phyloP scores from a whole-genome alignment of 2,888 invertebrate genomes.

The Pollenia amentaria region DNA sequence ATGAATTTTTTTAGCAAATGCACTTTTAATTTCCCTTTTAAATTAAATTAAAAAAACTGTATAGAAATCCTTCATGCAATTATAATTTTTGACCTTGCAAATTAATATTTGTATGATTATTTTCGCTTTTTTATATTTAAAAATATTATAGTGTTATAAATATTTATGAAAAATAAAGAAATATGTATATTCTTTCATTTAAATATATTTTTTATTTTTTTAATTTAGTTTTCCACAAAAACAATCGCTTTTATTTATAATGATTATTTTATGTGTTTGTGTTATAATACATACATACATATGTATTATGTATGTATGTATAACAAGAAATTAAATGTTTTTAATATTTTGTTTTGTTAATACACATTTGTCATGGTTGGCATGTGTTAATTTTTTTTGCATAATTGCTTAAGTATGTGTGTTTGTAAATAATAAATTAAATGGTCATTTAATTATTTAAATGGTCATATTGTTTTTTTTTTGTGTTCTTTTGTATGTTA shows the following conservation, averaged over 20 bases:
- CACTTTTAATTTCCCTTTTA: slow-evolving; percentile 51
- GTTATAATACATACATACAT: not conserved
- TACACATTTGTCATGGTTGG: not conserved
- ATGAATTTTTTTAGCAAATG: not conserved
- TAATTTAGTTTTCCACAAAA: not conserved
- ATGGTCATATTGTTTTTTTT: slow-evolving; percentile 42
- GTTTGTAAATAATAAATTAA: slow-evolving; percentile 63
- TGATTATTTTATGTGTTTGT: not conserved
- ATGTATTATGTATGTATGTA: too few species aligned
- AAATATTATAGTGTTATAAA: not conserved
- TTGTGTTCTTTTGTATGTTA: slow-evolving; percentile 46
- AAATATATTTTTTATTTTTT: not conserved
- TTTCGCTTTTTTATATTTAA: not conserved
- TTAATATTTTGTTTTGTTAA: slow-evolving; percentile 14
- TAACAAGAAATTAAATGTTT: not conserved
- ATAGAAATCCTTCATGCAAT: not conserved
- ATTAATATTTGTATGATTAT: slow-evolving; percentile 6
- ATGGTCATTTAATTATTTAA: slow-evolving; percentile 69
- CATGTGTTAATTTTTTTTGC: not conserved
- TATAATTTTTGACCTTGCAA: not conserved
- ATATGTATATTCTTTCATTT: not conserved
- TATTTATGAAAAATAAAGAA: not conserved
- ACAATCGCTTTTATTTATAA: not conserved
- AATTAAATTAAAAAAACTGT: slow-evolving; percentile 11
- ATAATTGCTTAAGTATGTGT: slow-evolving; percentile 2